Conservation (phyloP, 1,140 invertebrate genomes). For the Macrobrachium nipponense region DNA sequence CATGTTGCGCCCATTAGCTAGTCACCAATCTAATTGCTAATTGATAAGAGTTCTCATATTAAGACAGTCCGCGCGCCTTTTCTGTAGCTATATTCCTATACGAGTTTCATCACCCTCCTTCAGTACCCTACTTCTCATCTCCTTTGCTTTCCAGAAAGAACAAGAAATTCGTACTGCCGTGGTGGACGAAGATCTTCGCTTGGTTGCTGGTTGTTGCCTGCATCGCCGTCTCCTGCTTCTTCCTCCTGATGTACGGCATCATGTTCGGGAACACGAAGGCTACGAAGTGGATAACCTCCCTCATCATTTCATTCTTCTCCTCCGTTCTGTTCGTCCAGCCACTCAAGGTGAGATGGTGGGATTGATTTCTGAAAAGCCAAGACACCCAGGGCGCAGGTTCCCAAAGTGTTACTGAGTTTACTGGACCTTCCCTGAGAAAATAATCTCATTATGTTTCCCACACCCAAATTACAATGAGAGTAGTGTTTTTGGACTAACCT, state of each 20-base stretch:
- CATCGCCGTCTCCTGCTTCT: slow-evolving; percentile 68
- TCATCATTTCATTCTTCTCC: slow-evolving; percentile 72
- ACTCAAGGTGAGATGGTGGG: slow-evolving; percentile 56
- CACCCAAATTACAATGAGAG: too few species aligned
- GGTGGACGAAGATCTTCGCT: slow-evolving; percentile 66
- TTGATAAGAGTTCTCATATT: too few species aligned
- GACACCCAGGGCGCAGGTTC: too few species aligned
- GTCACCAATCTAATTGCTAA: too few species aligned
- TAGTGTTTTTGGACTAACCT: too few species aligned
- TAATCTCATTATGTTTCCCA: too few species aligned
- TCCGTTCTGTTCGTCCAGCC: slow-evolving; percentile 67
- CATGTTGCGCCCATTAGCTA: too few species aligned
- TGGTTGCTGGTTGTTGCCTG: slow-evolving; percentile 70
- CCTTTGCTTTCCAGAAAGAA: slow-evolving; percentile 27
- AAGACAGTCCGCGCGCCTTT: too few species aligned
- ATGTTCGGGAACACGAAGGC: slow-evolving; percentile 73
- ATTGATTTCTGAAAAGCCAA: too few species aligned
- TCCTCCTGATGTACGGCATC: slow-evolving; percentile 71
- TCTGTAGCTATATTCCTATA: too few species aligned
- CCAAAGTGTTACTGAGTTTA: too few species aligned
- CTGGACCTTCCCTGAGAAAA: too few species aligned
- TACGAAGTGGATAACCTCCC: slow-evolving; percentile 73
- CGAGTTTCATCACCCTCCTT: not conserved
- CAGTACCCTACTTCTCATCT: not conserved
- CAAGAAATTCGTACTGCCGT: slow-evolving; percentile 61